Conservation (phyloP, 1,140 invertebrate species). For the Plectrocnemia conspersa region DNA sequence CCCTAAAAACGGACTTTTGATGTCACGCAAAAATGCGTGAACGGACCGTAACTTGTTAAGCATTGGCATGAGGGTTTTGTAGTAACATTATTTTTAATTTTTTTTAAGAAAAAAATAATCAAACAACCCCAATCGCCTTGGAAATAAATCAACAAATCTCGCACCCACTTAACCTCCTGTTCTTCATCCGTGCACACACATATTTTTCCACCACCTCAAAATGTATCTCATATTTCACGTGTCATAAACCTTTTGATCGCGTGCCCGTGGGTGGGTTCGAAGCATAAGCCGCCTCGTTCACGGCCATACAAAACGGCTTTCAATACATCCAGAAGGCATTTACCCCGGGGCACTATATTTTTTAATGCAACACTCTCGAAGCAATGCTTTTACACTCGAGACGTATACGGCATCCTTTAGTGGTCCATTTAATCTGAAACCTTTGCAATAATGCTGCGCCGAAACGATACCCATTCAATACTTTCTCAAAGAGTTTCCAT, state of each 20-base stretch:
- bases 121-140: slow-evolving; percentile 9
- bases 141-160: slow-evolving; percentile 13
- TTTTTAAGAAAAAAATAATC: too few species aligned
- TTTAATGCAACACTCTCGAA: slow-evolving; percentile 32
- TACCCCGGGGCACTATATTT: slow-evolving; percentile 31
- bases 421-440: slow-evolving; percentile 35
- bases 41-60: too few species aligned
- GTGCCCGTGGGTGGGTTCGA: not conserved
- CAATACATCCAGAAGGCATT: slow-evolving; percentile 27
- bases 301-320: slow-evolving; percentile 31
- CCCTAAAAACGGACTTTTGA: too few species aligned
- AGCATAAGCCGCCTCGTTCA: not conserved
- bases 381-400: slow-evolving; percentile 29
- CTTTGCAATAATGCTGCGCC: slow-evolving; percentile 29
- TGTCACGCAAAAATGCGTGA: too few species aligned
- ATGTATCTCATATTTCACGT: slow-evolving; percentile 34
- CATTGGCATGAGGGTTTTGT: too few species aligned
- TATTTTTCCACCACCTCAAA: too few species aligned
- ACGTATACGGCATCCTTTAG: slow-evolving; percentile 31
- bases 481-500: slow-evolving; percentile 14
- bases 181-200: slow-evolving; percentile 22
- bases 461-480: slow-evolving; percentile 27
- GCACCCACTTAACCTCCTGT: slow-evolving; percentile 22
- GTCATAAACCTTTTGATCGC: slow-evolving; percentile 33
- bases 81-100: too few species aligned